A percentile compares a stretch with the other conserved stretches of the same genome.
phyloP scores from a whole-genome alignment of 2,888 invertebrate species.

The Drosophila differens region DNA sequence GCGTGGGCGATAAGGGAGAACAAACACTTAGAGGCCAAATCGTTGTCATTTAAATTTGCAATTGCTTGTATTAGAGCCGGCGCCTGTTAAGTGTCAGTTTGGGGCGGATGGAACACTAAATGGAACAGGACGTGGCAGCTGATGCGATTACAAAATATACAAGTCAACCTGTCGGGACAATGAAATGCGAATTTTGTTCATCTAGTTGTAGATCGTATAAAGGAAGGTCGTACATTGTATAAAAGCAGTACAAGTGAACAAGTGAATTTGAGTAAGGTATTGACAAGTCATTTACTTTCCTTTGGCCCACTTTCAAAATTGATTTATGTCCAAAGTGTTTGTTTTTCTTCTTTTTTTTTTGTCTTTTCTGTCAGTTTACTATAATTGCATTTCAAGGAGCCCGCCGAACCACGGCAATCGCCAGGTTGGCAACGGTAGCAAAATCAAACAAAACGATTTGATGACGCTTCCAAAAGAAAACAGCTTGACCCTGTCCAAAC shows the following conservation, averaged over 20 bases:
- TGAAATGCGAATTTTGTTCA: slow-evolving; percentile 20
- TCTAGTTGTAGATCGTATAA: background rate
- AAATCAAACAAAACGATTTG: slow-evolving; percentile 4
- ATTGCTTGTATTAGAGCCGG: slow-evolving; percentile 47
- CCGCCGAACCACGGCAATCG: slow-evolving; percentile 13
- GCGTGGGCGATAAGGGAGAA: background rate
- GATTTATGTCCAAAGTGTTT: slow-evolving; percentile 69
- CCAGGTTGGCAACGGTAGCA: slow-evolving; percentile 33
- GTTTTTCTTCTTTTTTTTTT: slow-evolving; percentile 35
- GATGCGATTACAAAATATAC: slow-evolving; percentile 43
- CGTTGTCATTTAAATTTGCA: slow-evolving; percentile 75
- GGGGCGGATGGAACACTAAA: background rate
- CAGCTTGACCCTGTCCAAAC: background rate
- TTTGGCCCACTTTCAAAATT: slow-evolving; percentile 73
- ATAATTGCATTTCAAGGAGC: slow-evolving; percentile 52
- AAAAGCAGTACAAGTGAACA: background rate
- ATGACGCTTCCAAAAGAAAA: background rate
- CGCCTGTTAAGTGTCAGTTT: slow-evolving; percentile 55
- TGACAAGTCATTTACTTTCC: slow-evolving; percentile 59
- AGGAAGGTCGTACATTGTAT: background rate
- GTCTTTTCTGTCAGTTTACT: slow-evolving; percentile 57
- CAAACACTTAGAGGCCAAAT: slow-evolving; percentile 37
- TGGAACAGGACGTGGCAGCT: slow-evolving; percentile 11
- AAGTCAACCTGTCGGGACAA: slow-evolving; percentile 39
- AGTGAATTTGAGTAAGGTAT: slow-evolving; percentile 21